These are phyloP conservation scores for Tetramorium alpestre DNA, from an alignment of 1,140 invertebrate species.

Conservation along the genomic window DNA sequence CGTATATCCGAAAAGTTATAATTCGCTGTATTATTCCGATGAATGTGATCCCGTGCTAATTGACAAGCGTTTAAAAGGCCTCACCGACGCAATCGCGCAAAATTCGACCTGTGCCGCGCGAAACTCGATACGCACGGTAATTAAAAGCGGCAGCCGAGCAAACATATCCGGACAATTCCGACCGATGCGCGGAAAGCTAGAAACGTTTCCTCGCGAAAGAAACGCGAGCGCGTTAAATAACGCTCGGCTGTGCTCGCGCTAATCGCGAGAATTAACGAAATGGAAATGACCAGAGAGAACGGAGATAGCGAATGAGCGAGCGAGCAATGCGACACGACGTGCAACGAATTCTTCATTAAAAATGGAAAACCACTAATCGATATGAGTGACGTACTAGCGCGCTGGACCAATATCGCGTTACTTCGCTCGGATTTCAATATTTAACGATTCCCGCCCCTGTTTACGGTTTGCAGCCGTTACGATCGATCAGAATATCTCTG, in stretches of 20 bases:
- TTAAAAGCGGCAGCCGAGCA: slow-evolving; percentile 42
- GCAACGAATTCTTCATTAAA: slow-evolving; percentile 61
- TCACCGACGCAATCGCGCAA: slow-evolving; percentile 16
- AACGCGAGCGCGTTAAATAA: slow-evolving; percentile 31
- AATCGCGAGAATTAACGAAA: slow-evolving; percentile 47
- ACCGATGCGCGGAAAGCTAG: not conserved
- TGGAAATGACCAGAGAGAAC: not conserved
- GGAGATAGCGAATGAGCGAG: not conserved
- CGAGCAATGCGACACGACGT: not conserved
- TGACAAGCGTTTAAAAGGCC: slow-evolving; percentile 48
- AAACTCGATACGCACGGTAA: slow-evolving; percentile 42
- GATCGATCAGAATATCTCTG: slow-evolving; percentile 22
- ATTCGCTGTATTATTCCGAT: slow-evolving; percentile 26
- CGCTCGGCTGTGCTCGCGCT: slow-evolving; percentile 15
- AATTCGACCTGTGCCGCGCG: slow-evolving; percentile 14
- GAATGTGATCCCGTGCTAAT: slow-evolving; percentile 33
- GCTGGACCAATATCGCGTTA: slow-evolving; percentile 31
- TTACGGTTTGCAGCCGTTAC: slow-evolving; percentile 40
- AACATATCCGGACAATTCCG: slow-evolving; percentile 34
- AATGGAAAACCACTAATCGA: slow-evolving; percentile 61
- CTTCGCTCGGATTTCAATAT: slow-evolving; percentile 57
- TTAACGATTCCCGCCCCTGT: slow-evolving; percentile 55
- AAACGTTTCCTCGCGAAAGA: slow-evolving; percentile 16
- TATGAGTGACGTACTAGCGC: slow-evolving; percentile 50
- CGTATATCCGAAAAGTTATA: slow-evolving; percentile 15